A percentile compares a stretch with the other conserved stretches of the same genome.
phyloP scores from a whole-genome alignment of 2,113 vertebrate species.

The Ceuthmochares aereus region DNA sequence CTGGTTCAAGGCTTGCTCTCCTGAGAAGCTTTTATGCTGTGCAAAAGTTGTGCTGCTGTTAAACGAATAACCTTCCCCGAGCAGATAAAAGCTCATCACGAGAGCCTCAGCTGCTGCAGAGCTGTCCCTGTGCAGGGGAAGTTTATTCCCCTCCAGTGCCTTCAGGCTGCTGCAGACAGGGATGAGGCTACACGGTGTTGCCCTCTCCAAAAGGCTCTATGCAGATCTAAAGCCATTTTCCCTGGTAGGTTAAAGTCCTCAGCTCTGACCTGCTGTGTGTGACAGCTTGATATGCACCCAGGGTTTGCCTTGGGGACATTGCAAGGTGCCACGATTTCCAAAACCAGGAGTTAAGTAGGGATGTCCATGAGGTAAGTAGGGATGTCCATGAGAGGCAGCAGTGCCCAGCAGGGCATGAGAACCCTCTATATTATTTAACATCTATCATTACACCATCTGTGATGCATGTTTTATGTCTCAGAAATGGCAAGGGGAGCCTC shows the following conservation, averaged over 20 bases:
- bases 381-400: not conserved
- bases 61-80: not conserved
- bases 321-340: not conserved
- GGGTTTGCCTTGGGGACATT: not conserved
- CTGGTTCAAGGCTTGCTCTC: not conserved
- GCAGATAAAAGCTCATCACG: not conserved
- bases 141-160: not conserved
- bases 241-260: not conserved
- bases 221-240: not conserved
- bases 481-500: not conserved
- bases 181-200: not conserved
- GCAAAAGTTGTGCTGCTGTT: not conserved
- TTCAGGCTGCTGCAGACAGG: not conserved
- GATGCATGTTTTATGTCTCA: not conserved
- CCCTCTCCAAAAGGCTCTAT: not conserved
- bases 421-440: not conserved
- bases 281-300: not conserved
- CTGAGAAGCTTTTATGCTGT: not conserved
- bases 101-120: not conserved
- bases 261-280: not conserved
- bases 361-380: not conserved
- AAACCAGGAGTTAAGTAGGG: not conserved
- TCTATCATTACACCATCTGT: not conserved
- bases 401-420: not conserved
- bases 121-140: not conserved